Conservation (phyloP, 2,888 invertebrate genomes). For the Ornithoptera alexandrae region DNA sequence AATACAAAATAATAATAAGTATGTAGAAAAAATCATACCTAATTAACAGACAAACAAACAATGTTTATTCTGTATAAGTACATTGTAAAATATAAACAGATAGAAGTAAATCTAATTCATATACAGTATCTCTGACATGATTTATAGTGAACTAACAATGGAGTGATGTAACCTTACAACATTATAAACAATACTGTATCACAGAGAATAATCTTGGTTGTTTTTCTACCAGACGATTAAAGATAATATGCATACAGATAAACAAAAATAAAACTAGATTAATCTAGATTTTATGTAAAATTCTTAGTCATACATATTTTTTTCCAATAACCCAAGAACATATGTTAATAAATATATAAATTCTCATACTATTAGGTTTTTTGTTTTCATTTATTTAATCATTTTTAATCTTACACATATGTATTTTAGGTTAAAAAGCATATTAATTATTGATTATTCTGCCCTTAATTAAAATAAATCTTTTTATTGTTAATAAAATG, state of each 20-base stretch:
- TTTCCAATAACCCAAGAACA: no score
- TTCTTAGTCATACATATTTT: no score
- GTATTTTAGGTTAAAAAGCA: no score
- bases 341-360: no score
- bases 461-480: no score
- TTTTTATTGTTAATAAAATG: no score
- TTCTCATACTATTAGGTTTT: no score
- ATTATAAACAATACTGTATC: constrained; percentile 1
- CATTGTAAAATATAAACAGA: neutral
- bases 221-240: neutral
- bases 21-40: neutral
- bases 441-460: no score
- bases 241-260: neutral
- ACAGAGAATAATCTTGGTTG: neutral
- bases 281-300: no score
- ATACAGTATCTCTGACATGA: constrained; percentile 1
- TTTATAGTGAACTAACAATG: neutral
- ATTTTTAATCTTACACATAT: no score
- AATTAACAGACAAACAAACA: neutral
- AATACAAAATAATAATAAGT: neutral
- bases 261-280: no score
- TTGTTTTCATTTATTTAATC: no score
- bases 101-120: neutral
- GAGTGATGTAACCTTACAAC: constrained; percentile 1
- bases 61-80: neutral